Percentiles rank a stretch among this genome's conserved stretches.
Conservation (phyloP, 1,140 invertebrate genomes). For the Chrysomallon squamiferum region DNA sequence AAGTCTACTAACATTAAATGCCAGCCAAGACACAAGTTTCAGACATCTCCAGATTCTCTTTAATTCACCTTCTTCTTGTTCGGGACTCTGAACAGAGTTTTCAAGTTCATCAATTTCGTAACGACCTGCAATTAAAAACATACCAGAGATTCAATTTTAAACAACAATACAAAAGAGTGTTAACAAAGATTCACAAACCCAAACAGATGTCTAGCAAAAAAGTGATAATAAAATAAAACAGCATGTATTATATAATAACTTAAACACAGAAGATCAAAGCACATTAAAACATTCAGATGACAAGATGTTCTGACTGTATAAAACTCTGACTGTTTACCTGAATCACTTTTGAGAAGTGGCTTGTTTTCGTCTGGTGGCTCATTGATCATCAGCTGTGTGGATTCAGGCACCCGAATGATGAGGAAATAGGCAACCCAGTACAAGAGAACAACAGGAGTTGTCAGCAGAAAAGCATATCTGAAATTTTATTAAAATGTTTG, state of each 20-base stretch:
- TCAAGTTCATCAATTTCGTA: background rate
- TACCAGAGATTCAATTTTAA: no score
- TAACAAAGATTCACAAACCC: no score
- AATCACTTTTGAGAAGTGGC: no score
- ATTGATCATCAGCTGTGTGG: conserved; percentile 2
- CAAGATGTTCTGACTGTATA: no score
- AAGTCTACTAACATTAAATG: conserved; percentile 36
- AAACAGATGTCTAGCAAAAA: no score
- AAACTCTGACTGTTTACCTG: no score
- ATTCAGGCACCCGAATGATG: conserved; percentile 25
- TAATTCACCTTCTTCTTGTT: conserved; percentile 17
- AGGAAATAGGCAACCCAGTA: conserved; percentile 48
- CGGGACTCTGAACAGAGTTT: background rate
- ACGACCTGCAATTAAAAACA: background rate
- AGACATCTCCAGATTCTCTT: conserved; percentile 35
- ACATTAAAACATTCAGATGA: no score
- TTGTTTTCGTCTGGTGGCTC: background rate
- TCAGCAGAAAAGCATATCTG: conserved; percentile 52
- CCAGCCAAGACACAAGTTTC: conserved; percentile 37
- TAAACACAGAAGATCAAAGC: no score
- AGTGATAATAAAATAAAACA: no score
- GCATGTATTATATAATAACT: no score
- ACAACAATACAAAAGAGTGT: background rate
- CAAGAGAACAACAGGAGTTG: conserved; percentile 42
- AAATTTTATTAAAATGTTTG: no score